Percentiles rank a stretch among this genome's conserved stretches.
These are phyloP conservation scores for Petroica traversi DNA, from an alignment of 2,113 vertebrate species.

Conservation along the genomic window DNA sequence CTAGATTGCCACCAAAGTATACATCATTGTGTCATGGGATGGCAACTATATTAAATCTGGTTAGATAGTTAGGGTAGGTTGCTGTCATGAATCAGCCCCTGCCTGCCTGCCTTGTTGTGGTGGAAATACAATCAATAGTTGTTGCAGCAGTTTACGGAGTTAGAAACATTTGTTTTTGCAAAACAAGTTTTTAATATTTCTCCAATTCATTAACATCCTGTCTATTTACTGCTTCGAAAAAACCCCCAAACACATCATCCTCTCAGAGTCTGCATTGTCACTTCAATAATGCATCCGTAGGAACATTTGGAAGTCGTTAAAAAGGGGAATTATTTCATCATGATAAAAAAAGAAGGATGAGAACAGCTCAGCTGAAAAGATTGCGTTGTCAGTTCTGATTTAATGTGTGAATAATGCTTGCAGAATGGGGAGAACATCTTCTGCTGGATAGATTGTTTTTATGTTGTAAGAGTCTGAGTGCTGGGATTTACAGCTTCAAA, in stretches of 20 bases:
- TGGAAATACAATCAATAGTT: neutral
- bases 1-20: conserved; percentile 18
- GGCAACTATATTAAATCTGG: conserved; percentile 46
- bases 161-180: conserved; percentile 16
- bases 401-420: conserved; percentile 53
- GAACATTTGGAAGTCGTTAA: conserved; percentile 29
- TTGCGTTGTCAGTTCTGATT: conserved; percentile 57
- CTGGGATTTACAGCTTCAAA: conserved; percentile 24
- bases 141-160: neutral
- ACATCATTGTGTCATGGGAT: conserved; percentile 17
- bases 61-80: conserved; percentile 32
- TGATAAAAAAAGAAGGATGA: conserved; percentile 38
- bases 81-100: conserved; percentile 11
- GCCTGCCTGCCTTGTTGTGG: neutral
- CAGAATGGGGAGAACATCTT: neutral
- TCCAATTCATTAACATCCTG: conserved; percentile 25
- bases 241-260: neutral
- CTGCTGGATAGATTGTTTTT: conserved; percentile 23
- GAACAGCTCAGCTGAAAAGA: conserved; percentile 48
- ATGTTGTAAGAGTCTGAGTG: neutral
- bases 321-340: conserved; percentile 53
- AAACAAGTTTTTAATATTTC: conserved; percentile 1
- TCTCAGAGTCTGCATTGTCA: neutral
- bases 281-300: neutral
- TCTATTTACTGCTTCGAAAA: neutral